These are phyloP conservation scores for Drosophila neonasuta DNA, from an alignment of 2,888 invertebrate species.

Conservation along the genomic window DNA sequence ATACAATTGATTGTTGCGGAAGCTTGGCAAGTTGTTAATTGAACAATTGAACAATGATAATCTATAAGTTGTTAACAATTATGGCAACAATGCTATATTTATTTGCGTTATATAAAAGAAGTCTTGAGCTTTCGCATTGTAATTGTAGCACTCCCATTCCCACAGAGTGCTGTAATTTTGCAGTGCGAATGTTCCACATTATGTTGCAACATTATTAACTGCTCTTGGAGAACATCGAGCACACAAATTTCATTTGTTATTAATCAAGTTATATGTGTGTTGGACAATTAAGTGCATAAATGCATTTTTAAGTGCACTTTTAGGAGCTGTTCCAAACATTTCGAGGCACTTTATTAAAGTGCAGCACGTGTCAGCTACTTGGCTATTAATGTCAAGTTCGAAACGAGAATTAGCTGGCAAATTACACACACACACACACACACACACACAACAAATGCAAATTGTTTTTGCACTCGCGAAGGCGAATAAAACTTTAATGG, in stretches of 20 bases:
- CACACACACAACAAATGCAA: constrained; percentile 54
- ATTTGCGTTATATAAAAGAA: not conserved
- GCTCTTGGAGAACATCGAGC: not conserved
- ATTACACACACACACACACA: constrained; percentile 38
- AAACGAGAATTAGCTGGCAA: constrained; percentile 59
- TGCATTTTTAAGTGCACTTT: constrained; percentile 45
- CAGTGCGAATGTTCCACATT: not conserved
- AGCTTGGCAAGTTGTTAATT: constrained; percentile 3
- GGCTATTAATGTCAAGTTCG: constrained; percentile 74
- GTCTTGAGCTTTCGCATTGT: not conserved
- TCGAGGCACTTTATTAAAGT: constrained; percentile 45
- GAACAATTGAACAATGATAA: constrained; percentile 13
- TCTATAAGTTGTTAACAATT: constrained; percentile 2
- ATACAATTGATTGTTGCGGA: not conserved
- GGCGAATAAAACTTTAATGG: constrained; percentile 60
- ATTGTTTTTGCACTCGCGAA: constrained; percentile 55
- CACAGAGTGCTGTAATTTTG: not conserved
- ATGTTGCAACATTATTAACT: not conserved
- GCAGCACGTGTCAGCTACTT: constrained; percentile 58
- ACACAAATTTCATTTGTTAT: constrained; percentile 17
- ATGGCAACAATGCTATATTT: not conserved
- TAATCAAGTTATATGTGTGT: constrained; percentile 21
- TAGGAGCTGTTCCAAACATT: constrained; percentile 15
- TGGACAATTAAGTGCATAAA: constrained; percentile 35
- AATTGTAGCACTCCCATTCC: not conserved